A percentile compares a stretch with the other conserved stretches of the same genome.
These are phyloP conservation scores for Atrichornis clamosus DNA, from an alignment of 2,113 vertebrate genomes.

Conservation along the genomic window DNA sequence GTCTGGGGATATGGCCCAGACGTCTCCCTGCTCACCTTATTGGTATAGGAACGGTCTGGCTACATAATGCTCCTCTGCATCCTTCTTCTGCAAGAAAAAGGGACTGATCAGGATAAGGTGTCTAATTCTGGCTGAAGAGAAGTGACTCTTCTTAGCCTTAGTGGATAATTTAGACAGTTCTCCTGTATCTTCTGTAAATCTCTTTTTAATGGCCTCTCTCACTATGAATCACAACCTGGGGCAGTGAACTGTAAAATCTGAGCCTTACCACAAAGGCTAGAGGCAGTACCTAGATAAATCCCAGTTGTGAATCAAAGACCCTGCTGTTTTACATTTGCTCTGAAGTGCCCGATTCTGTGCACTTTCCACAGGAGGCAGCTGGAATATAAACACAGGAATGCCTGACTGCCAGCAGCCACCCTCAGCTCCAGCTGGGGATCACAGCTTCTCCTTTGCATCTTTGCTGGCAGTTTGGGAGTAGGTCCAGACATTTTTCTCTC, in stretches of 20 bases:
- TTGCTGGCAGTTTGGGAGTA: background rate
- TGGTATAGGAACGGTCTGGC: background rate
- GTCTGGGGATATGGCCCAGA: background rate
- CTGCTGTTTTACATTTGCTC: background rate
- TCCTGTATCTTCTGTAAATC: slow-evolving; percentile 6
- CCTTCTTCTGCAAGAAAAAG: background rate
- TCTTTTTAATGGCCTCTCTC: slow-evolving; percentile 11
- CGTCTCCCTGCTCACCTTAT: background rate
- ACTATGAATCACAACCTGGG: background rate
- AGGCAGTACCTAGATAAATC: background rate
- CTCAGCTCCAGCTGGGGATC: background rate
- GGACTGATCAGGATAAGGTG: background rate
- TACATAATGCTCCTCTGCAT: background rate
- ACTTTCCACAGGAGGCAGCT: background rate
- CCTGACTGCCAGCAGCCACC: background rate
- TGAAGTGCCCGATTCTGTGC: background rate
- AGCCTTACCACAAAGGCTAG: background rate
- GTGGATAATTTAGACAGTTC: background rate
- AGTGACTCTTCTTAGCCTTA: background rate
- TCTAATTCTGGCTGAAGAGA: background rate
- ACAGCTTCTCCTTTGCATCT: background rate
- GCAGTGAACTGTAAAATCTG: slow-evolving; percentile 20
- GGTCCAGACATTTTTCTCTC: background rate
- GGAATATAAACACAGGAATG: background rate
- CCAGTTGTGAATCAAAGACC: background rate